Evolutionary conservation across 2,888 invertebrate species (phyloP), one percentile per base, ranked within the genome.

Genomic region (Malthinus flaveolus): DNA sequence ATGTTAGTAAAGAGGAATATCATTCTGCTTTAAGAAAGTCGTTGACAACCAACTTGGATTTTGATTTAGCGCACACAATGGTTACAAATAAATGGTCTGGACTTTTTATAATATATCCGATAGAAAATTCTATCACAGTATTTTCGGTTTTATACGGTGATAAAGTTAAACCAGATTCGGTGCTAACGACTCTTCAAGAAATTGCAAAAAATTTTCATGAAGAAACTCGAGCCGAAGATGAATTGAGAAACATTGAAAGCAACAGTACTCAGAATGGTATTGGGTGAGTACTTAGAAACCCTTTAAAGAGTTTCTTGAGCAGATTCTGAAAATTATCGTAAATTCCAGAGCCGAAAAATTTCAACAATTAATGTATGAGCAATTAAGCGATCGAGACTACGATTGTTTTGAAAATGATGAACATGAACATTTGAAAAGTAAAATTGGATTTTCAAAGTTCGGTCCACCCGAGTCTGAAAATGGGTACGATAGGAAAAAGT

Each of bases 281-380:
- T 32, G 63, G 63, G 65, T 66, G 56, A 48, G 37, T 46, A 32
- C 32, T 23, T n/a, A 23, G 23, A 5, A 23, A 23, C 3, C 3
- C 32, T 11, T 10, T 10, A 13, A 36, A 36, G 10, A 36, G 12
- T 33, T 13, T 47, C 12, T 47, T 32, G 3, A 5, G 33, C 13
- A 10, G 23, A 23, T 23, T 5, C 23, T 23, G 10, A 48, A 35
- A 36, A n/a, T 13, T 36, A 1, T 23, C 8, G 39, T 50, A n/a
- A 13, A 35, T 61, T 67, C 63, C 47, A 70, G 70, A 45, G 68
- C 75, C 1, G 51, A 55, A 46, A 64, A 68, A 49, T 74, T 83
- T 70, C 85, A 85, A 65, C 83, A 83, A 67, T 78, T 82, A 58
- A 84, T 84, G 76, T 83, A 79, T 69, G 83, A 85, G 72, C 81